Base-by-base conservation (phyloP, 2,113 vertebrate genomes). In the Cisticola juncidis region DNA sequence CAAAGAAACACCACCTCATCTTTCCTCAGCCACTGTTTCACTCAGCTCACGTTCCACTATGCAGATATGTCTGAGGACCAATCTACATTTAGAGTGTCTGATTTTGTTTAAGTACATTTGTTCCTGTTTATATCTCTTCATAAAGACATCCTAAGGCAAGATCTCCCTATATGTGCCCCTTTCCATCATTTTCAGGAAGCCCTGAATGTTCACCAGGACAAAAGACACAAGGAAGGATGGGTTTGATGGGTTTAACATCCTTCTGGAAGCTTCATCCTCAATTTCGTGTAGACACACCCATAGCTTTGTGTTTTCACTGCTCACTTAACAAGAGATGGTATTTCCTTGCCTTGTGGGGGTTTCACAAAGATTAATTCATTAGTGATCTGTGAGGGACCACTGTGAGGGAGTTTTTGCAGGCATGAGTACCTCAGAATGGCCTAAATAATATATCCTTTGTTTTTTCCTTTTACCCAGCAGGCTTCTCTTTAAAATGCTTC, bases 391-490 rank as follows among this genome's bases (percentile, higher is more conserved):
- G 38, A 94, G 70, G 38, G 24, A 94, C 69, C 33, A 71, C 69
- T 86, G n/a, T 47, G 38, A 94, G 56, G 47, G 60, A 66, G 21
- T 42, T 94, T 92, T 72, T 90, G 70, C 42, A 69, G 73, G 48
- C 65, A 66, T 80, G 58, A 83, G 47, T 86, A 81, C 68, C 50
- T 92, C 88, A 88, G 38, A 95, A 82, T 40, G 35, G 36, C 54
- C 62, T 96, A 95, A 95, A 96, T 94, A 88, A 94, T 96, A 94
- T 89, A 96, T 87, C 33, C 24, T 11, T 86, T 45, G 20, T 45
- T 95, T 76, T 62, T 76, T 62, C 85, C 51, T 62, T 86, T 86
- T 87, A 88, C 77, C 86, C 90, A 90, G 71, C 86, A 95, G 86
- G 58, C 64, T 88, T 91, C 78, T 70, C 35, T 88, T 96, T 77